These are phyloP conservation scores for Sceloporus tristichus DNA, from an alignment of 2,113 vertebrate genomes.

Conservation along the genomic window DNA sequence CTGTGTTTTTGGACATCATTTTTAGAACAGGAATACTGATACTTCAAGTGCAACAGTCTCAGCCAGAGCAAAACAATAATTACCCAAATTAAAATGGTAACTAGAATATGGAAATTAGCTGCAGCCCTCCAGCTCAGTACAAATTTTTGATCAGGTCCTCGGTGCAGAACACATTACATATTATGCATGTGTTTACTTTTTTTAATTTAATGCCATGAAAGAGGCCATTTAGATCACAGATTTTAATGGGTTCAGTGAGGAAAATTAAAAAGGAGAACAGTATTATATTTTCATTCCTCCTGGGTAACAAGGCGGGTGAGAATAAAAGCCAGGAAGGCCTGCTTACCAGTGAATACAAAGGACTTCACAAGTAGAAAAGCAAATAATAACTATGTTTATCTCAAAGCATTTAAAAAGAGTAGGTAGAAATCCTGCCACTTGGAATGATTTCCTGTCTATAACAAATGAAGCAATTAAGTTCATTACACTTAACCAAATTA, in stretches of 20 bases:
- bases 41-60: background rate
- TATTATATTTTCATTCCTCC: background rate
- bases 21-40: background rate
- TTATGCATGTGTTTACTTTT: background rate
- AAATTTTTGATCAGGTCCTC: background rate
- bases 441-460: conserved; percentile 10
- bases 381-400: background rate
- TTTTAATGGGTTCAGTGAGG: conserved; percentile 28
- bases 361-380: background rate
- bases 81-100: conserved; percentile 19
- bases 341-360: background rate
- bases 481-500: conserved; percentile 1
- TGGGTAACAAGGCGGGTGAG: background rate
- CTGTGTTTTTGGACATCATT: background rate
- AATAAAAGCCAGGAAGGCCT: background rate
- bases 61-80: conserved; percentile 22
- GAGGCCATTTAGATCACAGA: conserved; percentile 6
- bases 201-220: background rate
- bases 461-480: conserved; percentile 41
- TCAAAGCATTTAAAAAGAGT: background rate
- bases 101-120: conserved; percentile 17
- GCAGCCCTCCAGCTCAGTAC: background rate
- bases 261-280: background rate
- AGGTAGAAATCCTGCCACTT: conserved; percentile 9
- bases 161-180: background rate